Percentiles rank a stretch among this genome's conserved stretches.
Evolutionary conservation across 1,140 invertebrate genomes (phyloP).

Genomic region (Plutomurus gul): DNA sequence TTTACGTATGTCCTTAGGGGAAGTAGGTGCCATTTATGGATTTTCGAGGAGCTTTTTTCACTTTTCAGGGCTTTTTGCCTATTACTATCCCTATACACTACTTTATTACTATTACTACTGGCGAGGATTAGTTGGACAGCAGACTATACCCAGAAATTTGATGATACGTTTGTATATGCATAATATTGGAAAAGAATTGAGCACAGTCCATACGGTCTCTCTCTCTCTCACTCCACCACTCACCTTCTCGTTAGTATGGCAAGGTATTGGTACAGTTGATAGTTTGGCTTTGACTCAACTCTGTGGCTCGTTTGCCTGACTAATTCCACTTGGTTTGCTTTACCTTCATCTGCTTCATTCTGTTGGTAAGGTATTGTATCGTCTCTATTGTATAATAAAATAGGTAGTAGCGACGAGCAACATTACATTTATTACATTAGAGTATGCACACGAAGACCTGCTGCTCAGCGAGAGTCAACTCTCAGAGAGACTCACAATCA

Average conservation of each 20-base stretch:
- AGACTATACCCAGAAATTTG: too few relatives aligned
- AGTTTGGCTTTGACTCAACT: not conserved
- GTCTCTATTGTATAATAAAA: not conserved
- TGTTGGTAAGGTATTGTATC: not conserved
- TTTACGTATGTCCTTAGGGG: conserved; percentile 20
- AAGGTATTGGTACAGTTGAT: too few relatives aligned
- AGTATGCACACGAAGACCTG: conserved; percentile 24
- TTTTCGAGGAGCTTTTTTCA: conserved; percentile 21
- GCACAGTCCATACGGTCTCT: not conserved
- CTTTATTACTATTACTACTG: not conserved
- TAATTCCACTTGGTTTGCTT: not conserved
- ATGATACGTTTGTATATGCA: too few relatives aligned
- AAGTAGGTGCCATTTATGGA: conserved; percentile 28
- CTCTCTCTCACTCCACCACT: too few relatives aligned
- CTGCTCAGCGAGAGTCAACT: conserved; percentile 27
- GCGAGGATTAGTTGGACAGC: not conserved
- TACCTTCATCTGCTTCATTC: not conserved
- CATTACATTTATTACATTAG: conserved; percentile 12
- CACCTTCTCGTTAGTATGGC: too few relatives aligned
- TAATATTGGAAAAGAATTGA: conserved; percentile 4
- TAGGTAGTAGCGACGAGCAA: conserved; percentile 16
- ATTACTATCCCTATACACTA: not conserved
- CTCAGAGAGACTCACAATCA: too few relatives aligned
- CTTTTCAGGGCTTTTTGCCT: conserved; percentile 23
- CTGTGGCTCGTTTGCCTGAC: too few relatives aligned